A percentile compares a stretch with the other conserved stretches of the same genome.
phyloP scores from a whole-genome alignment of 2,888 invertebrate species.

The Podabrus alpinus region DNA sequence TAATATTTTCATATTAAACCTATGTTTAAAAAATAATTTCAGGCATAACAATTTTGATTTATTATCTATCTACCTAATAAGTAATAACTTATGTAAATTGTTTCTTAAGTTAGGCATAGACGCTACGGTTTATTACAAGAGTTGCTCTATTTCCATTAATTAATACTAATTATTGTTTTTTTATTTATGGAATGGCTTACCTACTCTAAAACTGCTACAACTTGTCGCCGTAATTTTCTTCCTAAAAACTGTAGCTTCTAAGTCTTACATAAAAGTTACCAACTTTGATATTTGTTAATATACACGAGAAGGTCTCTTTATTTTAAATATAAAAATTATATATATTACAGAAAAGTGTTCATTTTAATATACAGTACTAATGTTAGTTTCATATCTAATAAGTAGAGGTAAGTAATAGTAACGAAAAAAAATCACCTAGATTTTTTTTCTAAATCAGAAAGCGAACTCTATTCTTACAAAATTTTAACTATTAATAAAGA shows the following conservation, averaged over 20 bases:
- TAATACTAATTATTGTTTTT: not conserved
- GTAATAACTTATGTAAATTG: not conserved
- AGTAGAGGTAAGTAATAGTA: not conserved
- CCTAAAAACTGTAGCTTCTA: not conserved
- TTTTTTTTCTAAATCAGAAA: not conserved
- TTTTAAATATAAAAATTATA: not conserved
- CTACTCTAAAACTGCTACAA: not conserved
- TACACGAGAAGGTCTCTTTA: not conserved
- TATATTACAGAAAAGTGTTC: not conserved
- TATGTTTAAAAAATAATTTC: constrained; percentile 55
- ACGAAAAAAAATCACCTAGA: not conserved
- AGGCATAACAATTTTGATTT: constrained; percentile 48
- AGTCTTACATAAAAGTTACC: not conserved
- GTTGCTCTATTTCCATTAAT: not conserved
- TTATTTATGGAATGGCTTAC: not conserved
- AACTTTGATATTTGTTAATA: not conserved
- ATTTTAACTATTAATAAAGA: not conserved
- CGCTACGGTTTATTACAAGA: not conserved
- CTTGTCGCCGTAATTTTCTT: not conserved
- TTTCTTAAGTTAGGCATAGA: not conserved
- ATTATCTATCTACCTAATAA: constrained; percentile 3
- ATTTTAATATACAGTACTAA: not conserved
- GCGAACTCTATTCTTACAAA: not conserved
- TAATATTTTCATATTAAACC: constrained; percentile 56
- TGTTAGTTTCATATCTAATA: not conserved